phyloP scores from a whole-genome alignment of 2,113 vertebrate species.

The Mohoua ochrocephala region DNA sequence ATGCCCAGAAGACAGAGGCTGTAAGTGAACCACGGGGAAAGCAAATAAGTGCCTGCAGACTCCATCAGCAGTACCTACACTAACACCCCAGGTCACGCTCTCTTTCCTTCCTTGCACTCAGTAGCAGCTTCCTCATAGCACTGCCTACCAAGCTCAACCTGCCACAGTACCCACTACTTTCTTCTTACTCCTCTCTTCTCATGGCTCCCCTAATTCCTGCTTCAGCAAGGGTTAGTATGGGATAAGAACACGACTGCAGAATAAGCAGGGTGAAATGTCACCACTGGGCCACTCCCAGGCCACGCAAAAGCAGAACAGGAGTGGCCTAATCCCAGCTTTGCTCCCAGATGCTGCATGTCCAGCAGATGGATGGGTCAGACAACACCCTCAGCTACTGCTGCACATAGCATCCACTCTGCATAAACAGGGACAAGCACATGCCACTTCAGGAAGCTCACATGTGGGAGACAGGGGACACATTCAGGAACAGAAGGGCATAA shows the following conservation, averaged over 20 bases:
- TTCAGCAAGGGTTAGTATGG: background rate
- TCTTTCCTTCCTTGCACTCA: background rate
- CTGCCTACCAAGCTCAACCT: background rate
- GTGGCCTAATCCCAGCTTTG: background rate
- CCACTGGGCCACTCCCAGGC: background rate
- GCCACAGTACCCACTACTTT: background rate
- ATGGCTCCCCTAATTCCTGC: background rate
- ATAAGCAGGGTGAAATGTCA: background rate
- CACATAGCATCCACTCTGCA: background rate
- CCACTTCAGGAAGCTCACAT: background rate
- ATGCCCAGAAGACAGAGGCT: background rate
- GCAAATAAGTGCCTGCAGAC: background rate
- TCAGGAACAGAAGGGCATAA: background rate
- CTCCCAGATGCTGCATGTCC: background rate
- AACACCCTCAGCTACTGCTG: background rate
- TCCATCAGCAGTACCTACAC: background rate
- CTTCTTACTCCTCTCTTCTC: background rate
- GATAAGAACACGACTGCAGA: background rate
- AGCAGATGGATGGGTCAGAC: background rate
- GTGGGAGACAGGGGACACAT: background rate
- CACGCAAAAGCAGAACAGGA: background rate
- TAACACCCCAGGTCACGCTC: background rate
- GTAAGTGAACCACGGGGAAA: background rate
- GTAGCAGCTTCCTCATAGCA: background rate
- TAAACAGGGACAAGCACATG: background rate